Evolutionary conservation across 2,113 vertebrate genomes (phyloP), one percentile per base, ranked within the genome.

Genomic region (Coryphaenoides rupestris): DNA sequence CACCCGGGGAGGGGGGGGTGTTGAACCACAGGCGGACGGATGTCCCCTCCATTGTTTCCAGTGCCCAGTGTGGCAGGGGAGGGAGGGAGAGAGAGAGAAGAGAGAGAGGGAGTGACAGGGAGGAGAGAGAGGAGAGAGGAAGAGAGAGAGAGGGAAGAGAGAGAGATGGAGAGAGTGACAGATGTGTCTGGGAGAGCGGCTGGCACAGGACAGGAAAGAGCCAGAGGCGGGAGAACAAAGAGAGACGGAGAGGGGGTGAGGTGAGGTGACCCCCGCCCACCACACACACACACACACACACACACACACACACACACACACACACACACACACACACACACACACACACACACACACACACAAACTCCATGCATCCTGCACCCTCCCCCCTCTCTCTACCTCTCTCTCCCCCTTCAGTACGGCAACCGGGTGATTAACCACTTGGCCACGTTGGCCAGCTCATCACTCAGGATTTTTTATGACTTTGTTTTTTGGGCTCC

Each of bases 381-480:
- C 22, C 54, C 69, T 47, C 70, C 54, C 73, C 62, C 60, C 72
- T 78, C 56, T 65, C 33, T 40, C 33, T 40, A 6, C 12, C 33
- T 40, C 33, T 10, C 33, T 40, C 33, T 40, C 33, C 12, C 33
- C 5, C 33, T 40, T 9, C 33, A 40, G 33, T 40, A 9, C 9
- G 33, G 33, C 5, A 10, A 69, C 68, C 58, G 75, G 71, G 80
- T 84, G 88, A 90, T 88, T 85, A 84, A 89, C 33, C 84, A 77
- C 80, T 84, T 90, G 15, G 15, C 89, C 89, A 83, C 56, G 33
- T n/a, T 54, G 64, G 65, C 68, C 58, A 63, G 78, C 79, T 77
- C 87, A 76, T 77, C 77, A 73, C 77, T 78, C 71, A 66, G 66
- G 46, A 21, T 79, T 89, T 89, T 90, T 89, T 89, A 90, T 89